These are phyloP conservation scores for Julus scanicus DNA, from an alignment of 2,888 invertebrate genomes.

Conservation along the genomic window DNA sequence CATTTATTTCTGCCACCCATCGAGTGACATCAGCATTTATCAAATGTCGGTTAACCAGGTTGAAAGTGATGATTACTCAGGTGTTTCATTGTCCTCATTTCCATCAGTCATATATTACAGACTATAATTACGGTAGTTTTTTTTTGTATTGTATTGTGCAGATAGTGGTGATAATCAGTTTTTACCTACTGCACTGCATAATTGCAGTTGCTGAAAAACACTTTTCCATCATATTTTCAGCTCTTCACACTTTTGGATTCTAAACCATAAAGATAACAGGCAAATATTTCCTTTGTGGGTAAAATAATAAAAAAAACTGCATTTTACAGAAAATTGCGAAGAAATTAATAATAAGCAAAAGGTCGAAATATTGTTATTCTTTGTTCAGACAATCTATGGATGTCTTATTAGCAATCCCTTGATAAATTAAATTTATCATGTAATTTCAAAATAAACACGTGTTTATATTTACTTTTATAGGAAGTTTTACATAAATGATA, in stretches of 20 bases:
- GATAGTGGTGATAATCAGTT: not conserved
- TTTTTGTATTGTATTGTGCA: not conserved
- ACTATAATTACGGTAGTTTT: constrained; percentile 6
- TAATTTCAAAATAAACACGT: too few relatives aligned
- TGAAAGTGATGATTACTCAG: constrained; percentile 36
- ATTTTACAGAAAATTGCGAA: not conserved
- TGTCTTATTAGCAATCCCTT: too few relatives aligned
- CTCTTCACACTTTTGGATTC: not conserved
- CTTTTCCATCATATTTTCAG: not conserved
- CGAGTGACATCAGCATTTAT: constrained; percentile 39
- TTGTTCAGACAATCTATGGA: too few relatives aligned
- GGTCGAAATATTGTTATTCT: too few relatives aligned
- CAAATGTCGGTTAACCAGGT: constrained; percentile 37
- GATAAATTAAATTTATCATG: too few relatives aligned
- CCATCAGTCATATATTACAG: constrained; percentile 23
- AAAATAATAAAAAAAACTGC: not conserved
- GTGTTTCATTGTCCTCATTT: constrained; percentile 23
- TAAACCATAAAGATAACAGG: not conserved
- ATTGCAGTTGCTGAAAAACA: not conserved
- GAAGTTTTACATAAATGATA: too few relatives aligned
- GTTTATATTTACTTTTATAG: too few relatives aligned
- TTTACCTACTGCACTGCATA: constrained; percentile 37
- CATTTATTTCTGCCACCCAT: constrained; percentile 38
- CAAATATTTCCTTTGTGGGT: not conserved
- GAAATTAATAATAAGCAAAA: not conserved